These are phyloP conservation scores for Eunapius fragilis DNA, from an alignment of 37 sponge, comb jelly and placozoan genomes.

Conservation along the genomic window DNA sequence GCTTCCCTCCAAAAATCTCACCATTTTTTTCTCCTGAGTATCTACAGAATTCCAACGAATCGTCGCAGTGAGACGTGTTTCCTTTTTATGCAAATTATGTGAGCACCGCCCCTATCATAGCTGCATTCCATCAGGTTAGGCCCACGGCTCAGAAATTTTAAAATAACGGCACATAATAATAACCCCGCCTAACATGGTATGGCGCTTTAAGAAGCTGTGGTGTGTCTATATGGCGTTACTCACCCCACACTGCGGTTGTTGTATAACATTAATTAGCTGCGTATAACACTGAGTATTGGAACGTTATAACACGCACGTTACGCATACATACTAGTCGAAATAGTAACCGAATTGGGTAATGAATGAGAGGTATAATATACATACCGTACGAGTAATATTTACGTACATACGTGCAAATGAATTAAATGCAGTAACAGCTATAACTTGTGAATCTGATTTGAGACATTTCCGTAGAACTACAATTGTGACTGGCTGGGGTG, in stretches of 20 bases:
- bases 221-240: too few species aligned
- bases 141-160: neutral
- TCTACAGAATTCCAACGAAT: neutral
- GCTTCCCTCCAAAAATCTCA: neutral
- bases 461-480: neutral
- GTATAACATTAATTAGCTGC: too few species aligned
- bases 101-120: neutral
- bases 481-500: neutral
- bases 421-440: neutral
- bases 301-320: too few species aligned
- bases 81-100: neutral
- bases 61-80: neutral
- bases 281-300: too few species aligned
- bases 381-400: too few species aligned
- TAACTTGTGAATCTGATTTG: neutral
- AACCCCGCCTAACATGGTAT: too few species aligned
- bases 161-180: neutral
- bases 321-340: too few species aligned
- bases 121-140: neutral
- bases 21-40: neutral
- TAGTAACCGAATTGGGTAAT: too few species aligned
- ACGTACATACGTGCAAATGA: neutral
- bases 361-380: too few species aligned
- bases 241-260: too few species aligned
- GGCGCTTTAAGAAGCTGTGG: too few species aligned